Evolutionary conservation across 2,888 invertebrate genomes (phyloP), one percentile per base, ranked within the genome.

Genomic region (Mythimna ferrago): DNA sequence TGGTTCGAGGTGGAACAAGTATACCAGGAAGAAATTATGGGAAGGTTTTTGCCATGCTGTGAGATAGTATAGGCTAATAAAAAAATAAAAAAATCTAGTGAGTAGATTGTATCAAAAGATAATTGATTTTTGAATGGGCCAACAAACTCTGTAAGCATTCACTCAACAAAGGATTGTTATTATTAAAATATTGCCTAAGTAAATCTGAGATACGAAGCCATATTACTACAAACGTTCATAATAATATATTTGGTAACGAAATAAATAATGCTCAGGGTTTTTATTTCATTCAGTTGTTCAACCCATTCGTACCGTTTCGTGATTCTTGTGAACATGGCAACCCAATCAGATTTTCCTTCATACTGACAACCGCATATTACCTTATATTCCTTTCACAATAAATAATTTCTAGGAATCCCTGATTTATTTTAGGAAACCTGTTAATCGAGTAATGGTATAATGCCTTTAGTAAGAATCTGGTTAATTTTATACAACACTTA

Each of bases 351-450:
- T 83, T 81, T 87, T 87, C 86, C 83, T 86, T 85, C 81, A 82
- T 73, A 70, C 85, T 87, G 88, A 87, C 89, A 86, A 84, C 86
- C 83, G 78, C 81, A 88, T 90, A 90, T 90, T 90, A 88, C 86
- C 88, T 86, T 78, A 81, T 82, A 87, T 74, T 81, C 71, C 64
- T 58, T 41, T 41, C 67, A 73, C 68, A 80, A 80, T 79, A 83
- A 74, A 68, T 71, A 66, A 70, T 73, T 75, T 73, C 62, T 10
- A 26, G 26, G 38, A 44, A 62, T 67, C 11, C 32, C 53, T 61
- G 63, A 62, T 79, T 66, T 56, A n/a, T 65, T 66, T 58, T 58
- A n/a, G n/a, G n/a, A 66, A 38, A 44, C 61, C 16, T 5, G 6
- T 54, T 81, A 38, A 57, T 67, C 16, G 4, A 38, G 44, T 65